phyloP scores from a whole-genome alignment of 2,888 invertebrate species.

The Augochlorella aurata region DNA sequence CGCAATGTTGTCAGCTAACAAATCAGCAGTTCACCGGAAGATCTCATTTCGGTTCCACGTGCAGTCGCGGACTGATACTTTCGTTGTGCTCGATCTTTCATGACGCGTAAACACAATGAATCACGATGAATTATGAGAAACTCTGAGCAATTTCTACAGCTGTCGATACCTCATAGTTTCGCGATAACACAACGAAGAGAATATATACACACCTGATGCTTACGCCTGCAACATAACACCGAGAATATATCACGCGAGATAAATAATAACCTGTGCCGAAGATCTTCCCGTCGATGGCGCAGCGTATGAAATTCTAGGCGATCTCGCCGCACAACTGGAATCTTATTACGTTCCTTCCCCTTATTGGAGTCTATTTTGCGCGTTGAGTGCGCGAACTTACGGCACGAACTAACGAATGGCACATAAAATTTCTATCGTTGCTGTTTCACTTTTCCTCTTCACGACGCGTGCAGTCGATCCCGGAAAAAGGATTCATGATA shows the following conservation, averaged over 20 bases:
- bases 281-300: background rate
- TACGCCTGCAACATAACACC: background rate
- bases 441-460: background rate
- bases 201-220: background rate
- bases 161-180: constrained; percentile 3
- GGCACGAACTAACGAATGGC: background rate
- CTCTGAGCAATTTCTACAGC: constrained; percentile 1
- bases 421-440: background rate
- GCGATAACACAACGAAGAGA: background rate
- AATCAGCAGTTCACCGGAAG: constrained; percentile 30
- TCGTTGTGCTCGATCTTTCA: constrained; percentile 20
- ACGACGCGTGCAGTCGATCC: background rate
- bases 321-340: background rate
- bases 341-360: background rate
- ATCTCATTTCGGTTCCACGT: constrained; percentile 20
- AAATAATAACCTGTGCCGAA: background rate
- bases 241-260: background rate
- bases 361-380: background rate
- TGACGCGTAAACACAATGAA: constrained; percentile 25
- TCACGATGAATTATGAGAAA: background rate
- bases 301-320: background rate
- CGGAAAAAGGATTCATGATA: constrained; percentile 10
- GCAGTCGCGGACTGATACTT: constrained; percentile 18
- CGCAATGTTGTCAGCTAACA: constrained; percentile 30
- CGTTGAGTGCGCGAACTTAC: background rate